A percentile compares a stretch with the other conserved stretches of the same genome.
Conservation (phyloP, 35 echinoderm and acorn worm species). For the Anneissia japonica region DNA sequence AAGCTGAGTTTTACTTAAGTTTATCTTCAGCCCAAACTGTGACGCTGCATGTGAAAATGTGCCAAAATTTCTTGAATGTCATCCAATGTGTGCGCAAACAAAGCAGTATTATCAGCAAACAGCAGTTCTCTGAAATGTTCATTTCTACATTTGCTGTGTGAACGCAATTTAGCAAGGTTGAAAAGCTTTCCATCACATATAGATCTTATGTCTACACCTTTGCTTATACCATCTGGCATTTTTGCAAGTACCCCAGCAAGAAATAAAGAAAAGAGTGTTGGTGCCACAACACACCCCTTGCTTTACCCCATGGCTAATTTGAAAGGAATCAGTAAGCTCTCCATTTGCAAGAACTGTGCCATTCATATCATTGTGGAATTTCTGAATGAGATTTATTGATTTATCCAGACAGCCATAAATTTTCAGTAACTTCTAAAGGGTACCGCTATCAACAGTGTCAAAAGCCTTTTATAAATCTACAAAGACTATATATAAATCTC, state of each 20-base stretch:
- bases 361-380: background rate
- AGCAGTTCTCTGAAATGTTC: slow-evolving; percentile 9
- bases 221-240: too few species aligned
- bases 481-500: slow-evolving; percentile 23
- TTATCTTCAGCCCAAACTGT: slow-evolving; percentile 11
- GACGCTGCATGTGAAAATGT: background rate
- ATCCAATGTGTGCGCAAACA: background rate
- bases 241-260: too few species aligned
- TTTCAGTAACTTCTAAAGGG: slow-evolving; percentile 30
- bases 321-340: too few species aligned
- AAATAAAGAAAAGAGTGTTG: slow-evolving; percentile 9
- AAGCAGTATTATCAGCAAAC: slow-evolving; percentile 9
- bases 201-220: too few species aligned
- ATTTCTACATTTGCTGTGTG: background rate
- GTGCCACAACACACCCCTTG: slow-evolving; percentile 11
- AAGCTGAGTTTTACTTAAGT: background rate
- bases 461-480: slow-evolving; percentile 53
- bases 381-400: background rate
- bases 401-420: slow-evolving; percentile 39
- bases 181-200: slow-evolving; percentile 5
- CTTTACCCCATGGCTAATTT: background rate
- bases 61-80: background rate
- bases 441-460: slow-evolving; percentile 39
- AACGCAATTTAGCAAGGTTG: background rate
- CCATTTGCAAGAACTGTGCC: too few species aligned